Base-by-base conservation (phyloP, 2,113 vertebrate species). In the Pelobates fuscus region DNA sequence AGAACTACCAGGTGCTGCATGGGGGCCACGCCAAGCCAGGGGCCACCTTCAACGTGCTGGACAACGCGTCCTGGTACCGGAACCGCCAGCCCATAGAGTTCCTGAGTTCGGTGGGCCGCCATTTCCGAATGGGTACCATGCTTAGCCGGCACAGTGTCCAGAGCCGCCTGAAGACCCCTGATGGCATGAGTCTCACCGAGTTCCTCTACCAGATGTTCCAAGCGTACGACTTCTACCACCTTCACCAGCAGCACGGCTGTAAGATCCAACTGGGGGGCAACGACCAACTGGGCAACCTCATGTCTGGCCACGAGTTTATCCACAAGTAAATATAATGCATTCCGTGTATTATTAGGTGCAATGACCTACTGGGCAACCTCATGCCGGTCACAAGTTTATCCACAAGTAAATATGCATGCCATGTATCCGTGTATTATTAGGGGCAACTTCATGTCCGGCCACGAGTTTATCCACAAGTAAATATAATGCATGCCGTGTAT, bases 261-360 rank as follows among this genome's bases (percentile, higher is more conserved):
- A 92, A 82, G 72, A 80, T 99, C 57, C 97, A 99, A 87, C 86
- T 99, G 7, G 96, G 97, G 1, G 97, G 96, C 14, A 88, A 89
- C n/a, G 97, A 99, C 86, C 97, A 98, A 83, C 86, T 98, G 84
- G 97, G 97, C 32, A 99, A 99, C 82, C 82, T 98, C 78, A 91
- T 95, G 94, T 94, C 95, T 0, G 97, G 97, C 5, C 93, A 99
- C 63, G 95, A 99, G 17, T 92, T 94, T 58, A 91, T 98, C 63
- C 89, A 91, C 84, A 96, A 89, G 97, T 98, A 90, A 79, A 37
- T 37, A 37, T 6, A 37, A 5, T 10, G 32, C 17, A n/a, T n/a
- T n/a, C n/a, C n/a, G n/a, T n/a, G n/a, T n/a, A n/a, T n/a, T n/a
- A n/a, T n/a, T n/a, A n/a, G n/a, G n/a, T n/a, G n/a, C n/a, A n/a